Conservation (phyloP, 2,888 invertebrate species). For the Agrypnus murinus region DNA sequence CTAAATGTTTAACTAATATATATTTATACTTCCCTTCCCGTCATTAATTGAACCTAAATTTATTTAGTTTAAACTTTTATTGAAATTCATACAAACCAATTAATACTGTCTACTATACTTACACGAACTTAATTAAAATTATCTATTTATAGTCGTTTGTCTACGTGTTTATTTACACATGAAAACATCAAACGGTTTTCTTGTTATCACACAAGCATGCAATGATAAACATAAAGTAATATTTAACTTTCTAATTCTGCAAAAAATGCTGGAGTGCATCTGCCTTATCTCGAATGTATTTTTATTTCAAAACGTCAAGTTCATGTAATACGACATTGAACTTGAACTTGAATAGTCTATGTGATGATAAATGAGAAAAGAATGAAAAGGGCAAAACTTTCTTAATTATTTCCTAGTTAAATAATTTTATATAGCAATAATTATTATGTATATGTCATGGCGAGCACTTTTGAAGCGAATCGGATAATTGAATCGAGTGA, state of each 20-base stretch:
- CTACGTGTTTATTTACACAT: background rate
- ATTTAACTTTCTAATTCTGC: constrained; percentile 13
- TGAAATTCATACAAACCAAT: too few relatives aligned
- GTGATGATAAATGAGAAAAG: constrained; percentile 1
- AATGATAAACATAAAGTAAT: constrained; percentile 22
- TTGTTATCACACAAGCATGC: constrained; percentile 14
- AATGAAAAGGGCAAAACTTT: background rate
- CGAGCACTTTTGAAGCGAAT: too few relatives aligned
- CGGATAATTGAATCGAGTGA: too few relatives aligned
- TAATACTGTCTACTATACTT: too few relatives aligned
- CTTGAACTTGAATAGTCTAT: constrained; percentile 24
- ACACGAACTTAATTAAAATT: too few relatives aligned
- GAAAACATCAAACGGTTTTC: constrained; percentile 5
- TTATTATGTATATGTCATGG: too few relatives aligned
- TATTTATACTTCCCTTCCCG: too few relatives aligned
- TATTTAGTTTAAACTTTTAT: too few relatives aligned
- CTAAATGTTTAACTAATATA: too few relatives aligned
- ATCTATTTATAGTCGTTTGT: too few relatives aligned
- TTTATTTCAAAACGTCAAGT: constrained; percentile 21
- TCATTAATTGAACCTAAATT: too few relatives aligned
- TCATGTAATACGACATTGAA: constrained; percentile 21
- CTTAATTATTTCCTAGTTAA: background rate
- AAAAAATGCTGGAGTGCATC: constrained; percentile 17
- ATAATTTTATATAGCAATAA: background rate
- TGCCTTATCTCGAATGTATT: constrained; percentile 26